Conservation (phyloP, 2,888 invertebrate genomes). For the Eilema caniola region DNA sequence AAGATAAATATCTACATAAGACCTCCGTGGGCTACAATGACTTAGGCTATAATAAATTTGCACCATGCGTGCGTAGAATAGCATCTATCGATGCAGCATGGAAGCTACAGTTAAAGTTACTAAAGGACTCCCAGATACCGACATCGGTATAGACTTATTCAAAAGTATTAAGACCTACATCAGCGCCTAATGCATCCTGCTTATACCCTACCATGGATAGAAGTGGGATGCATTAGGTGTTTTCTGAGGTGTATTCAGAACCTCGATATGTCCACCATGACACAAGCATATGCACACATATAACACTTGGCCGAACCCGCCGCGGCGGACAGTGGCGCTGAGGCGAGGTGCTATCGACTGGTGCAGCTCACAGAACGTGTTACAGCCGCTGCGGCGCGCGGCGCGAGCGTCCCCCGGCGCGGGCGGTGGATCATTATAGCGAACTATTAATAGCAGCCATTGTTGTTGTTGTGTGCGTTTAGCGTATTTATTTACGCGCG, state of each 20-base stretch:
- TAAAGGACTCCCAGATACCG: too few relatives aligned
- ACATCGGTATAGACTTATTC: neutral
- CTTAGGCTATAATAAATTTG: too few relatives aligned
- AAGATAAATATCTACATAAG: too few relatives aligned
- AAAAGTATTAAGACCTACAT: neutral
- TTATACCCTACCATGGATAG: too few relatives aligned
- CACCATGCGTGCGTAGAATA: too few relatives aligned
- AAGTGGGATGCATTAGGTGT: neutral
- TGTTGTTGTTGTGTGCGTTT: constrained; percentile 57
- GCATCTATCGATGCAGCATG: too few relatives aligned
- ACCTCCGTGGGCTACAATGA: too few relatives aligned
- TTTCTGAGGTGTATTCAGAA: neutral
- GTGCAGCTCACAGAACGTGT: too few relatives aligned
- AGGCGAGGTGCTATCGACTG: neutral
- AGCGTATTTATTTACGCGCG: constrained; percentile 43
- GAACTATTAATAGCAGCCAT: constrained; percentile 63
- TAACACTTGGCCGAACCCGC: neutral
- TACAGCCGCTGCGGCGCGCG: too few relatives aligned
- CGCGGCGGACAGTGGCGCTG: neutral
- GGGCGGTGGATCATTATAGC: constrained; percentile 52
- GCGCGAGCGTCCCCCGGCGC: neutral
- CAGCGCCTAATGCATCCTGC: too few relatives aligned
- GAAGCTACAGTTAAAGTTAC: too few relatives aligned
- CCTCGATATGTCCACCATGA: neutral
- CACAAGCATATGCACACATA: neutral